Evolutionary conservation across 1,140 invertebrate species (phyloP), one percentile per base, ranked within the genome.

Genomic region (Capitella teleta): DNA sequence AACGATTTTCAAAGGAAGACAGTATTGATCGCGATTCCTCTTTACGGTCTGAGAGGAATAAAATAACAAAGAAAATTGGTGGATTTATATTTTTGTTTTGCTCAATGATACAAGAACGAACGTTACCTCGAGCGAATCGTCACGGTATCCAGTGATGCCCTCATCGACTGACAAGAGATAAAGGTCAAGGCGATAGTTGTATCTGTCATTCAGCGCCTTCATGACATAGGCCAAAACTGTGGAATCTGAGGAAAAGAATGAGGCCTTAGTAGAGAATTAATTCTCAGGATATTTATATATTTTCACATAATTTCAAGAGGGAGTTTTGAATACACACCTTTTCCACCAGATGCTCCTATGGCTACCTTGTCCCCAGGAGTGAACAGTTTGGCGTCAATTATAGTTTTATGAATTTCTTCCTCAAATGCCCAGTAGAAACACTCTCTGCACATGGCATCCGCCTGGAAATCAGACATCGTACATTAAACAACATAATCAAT

Each of bases 111-210:
- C n/a, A n/a, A n/a, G n/a, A n/a, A n/a, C n/a, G n/a, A n/a, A n/a
- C n/a, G n/a, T n/a, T n/a, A 76, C 76, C 76, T 97, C 85, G 28
- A 99, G 76, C 70, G 94, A 98, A 70, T 98, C 94, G 76, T 99
- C 95, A 58, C 96, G 75, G 64, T 98, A 98, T 1, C 94, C 94
- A 52, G 88, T 91, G 51, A 98, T 98, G 57, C 95, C 95, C 80
- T 98, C 95, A 73, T 98, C 95, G 47, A 99, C 91, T 0, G 95
- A 98, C 30, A 99, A 74, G 23, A 99, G 75, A 52, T 92, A 79
- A 24, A 99, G 75, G 43, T 96, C 82, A 1, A 99, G 72, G 12
- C 85, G 87, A 77, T 99, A 99, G 54, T 90, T 75, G 64, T 97
- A 83, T 51, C 84, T 79, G 58, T 93, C 79, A 71, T 99, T 98